These are phyloP conservation scores for Galleria mellonella DNA, from an alignment of 1,140 invertebrate genomes.

Conservation along the genomic window DNA sequence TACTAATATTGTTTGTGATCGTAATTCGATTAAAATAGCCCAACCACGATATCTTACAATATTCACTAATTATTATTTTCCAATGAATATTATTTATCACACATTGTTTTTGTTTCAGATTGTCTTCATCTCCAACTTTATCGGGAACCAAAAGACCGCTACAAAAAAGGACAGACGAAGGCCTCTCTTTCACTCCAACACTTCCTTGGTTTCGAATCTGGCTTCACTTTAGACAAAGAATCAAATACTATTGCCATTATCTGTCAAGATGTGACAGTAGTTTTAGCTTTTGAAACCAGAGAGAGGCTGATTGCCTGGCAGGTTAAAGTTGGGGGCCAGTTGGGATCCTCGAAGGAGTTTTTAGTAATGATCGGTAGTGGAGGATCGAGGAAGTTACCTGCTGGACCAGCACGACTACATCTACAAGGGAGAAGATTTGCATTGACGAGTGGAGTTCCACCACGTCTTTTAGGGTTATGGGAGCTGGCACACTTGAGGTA, in stretches of 20 bases:
- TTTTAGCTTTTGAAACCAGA: slow-evolving; percentile 90
- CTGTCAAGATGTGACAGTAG: slow-evolving; percentile 91
- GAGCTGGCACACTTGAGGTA: slow-evolving; percentile 84
- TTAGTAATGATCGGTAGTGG: slow-evolving; percentile 86
- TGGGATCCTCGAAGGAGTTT: slow-evolving; percentile 89
- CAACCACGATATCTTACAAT: too few relatives aligned
- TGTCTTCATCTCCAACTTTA: slow-evolving; percentile 93
- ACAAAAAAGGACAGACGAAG: slow-evolving; percentile 89
- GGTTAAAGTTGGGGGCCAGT: slow-evolving; percentile 75
- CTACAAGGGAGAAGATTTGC: slow-evolving; percentile 89
- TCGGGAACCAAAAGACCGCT: slow-evolving; percentile 90
- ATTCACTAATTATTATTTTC: too few relatives aligned
- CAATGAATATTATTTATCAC: not conserved
- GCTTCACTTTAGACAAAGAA: slow-evolving; percentile 93
- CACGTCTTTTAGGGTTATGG: slow-evolving; percentile 85
- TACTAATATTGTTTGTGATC: too few relatives aligned
- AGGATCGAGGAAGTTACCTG: slow-evolving; percentile 76
- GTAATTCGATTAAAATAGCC: too few relatives aligned
- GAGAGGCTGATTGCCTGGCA: slow-evolving; percentile 94
- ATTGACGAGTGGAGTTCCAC: slow-evolving; percentile 87
- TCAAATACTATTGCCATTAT: slow-evolving; percentile 93
- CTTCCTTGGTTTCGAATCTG: slow-evolving; percentile 89
- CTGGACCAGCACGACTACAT: slow-evolving; percentile 87
- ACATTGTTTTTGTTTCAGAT: slow-evolving; percentile 80
- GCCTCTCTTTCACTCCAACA: slow-evolving; percentile 89